A percentile compares a stretch with the other conserved stretches of the same genome.
phyloP scores from a whole-genome alignment of 2,797 vertebrate genomes.

The Coregonus ussuriensis region DNA sequence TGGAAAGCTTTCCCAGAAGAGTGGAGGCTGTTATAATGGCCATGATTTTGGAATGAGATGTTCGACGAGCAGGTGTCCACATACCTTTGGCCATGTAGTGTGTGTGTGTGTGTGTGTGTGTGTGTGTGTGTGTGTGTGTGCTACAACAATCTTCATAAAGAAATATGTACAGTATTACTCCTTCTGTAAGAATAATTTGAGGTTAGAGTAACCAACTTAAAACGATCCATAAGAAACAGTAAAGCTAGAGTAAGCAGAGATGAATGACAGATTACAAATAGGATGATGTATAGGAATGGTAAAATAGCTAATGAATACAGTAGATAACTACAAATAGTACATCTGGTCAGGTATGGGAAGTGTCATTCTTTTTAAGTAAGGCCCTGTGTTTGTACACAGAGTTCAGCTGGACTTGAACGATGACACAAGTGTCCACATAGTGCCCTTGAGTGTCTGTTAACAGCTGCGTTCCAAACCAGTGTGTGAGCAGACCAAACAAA shows the following conservation, averaged over 20 bases:
- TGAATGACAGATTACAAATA: background rate
- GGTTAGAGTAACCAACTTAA: background rate
- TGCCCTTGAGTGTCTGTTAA: conserved; percentile 39
- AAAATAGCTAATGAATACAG: no score
- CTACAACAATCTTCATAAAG: no score
- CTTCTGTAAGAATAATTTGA: background rate
- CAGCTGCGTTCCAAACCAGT: conserved; percentile 50
- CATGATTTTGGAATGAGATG: no score
- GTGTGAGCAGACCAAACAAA: conserved; percentile 45
- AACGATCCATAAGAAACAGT: background rate
- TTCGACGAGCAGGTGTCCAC: no score
- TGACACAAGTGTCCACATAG: conserved; percentile 12
- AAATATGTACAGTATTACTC: background rate
- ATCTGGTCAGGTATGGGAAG: background rate
- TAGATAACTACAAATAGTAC: background rate
- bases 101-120: conserved; percentile 27
- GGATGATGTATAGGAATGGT: no score
- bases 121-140: background rate
- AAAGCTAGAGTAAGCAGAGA: background rate
- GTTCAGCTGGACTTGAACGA: conserved; percentile 14
- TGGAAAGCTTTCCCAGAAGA: no score
- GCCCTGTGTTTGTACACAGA: background rate
- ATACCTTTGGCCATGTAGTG: no score
- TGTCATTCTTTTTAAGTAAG: background rate
- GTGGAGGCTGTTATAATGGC: no score